Base-by-base conservation (phyloP, 2,888 invertebrate genomes). In the Tenthredo livida region DNA sequence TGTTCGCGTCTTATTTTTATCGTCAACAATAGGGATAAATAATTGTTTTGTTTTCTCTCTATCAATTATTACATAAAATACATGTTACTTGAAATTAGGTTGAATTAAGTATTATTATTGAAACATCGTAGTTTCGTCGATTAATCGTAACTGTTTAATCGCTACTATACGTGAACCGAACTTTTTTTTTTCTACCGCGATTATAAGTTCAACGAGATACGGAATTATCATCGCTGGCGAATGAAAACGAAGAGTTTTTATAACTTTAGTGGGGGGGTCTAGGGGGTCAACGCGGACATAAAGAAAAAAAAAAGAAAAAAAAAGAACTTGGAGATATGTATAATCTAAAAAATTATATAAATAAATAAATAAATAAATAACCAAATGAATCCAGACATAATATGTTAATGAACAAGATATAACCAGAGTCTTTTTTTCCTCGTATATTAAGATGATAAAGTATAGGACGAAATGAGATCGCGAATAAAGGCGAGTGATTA, bases 11-110 rank as follows among this genome's bases (percentile, higher is more conserved):
- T 73, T 73, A 21, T 25, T 80, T 80, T 12, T 61, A 21, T 37
- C 1, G 37, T 54, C 37, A 54, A 84, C 84, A 72, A 7, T n/a
- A n/a, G n/a, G n/a, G 10, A 17, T 25, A 58, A 58, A 25, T 84
- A 61, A 84, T 84, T 54, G 58, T 47, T 75, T 75, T 75, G 50
- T 84, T 84, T 84, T 54, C 54, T 40, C 15, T 17, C 15, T 75
- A 21, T 9, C 15, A 47, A 47, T 73, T 43, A n/a, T 73, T 0
- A 40, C n/a, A 43, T 21, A 54, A n/a, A 9, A 17, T 17, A 33
- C 33, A 33, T 33, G 40, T 25, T 21, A 73, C 43, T 43, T n/a
- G n/a, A 10, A 43, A 61, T 61, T 61, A 21, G 61, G 61, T 61
- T 25, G 17, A 54, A 54, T 54, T 54, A 54, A 6, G 54, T 2